These are phyloP conservation scores for Ceratina japonica DNA, from an alignment of 1,140 invertebrate genomes.

Conservation along the genomic window DNA sequence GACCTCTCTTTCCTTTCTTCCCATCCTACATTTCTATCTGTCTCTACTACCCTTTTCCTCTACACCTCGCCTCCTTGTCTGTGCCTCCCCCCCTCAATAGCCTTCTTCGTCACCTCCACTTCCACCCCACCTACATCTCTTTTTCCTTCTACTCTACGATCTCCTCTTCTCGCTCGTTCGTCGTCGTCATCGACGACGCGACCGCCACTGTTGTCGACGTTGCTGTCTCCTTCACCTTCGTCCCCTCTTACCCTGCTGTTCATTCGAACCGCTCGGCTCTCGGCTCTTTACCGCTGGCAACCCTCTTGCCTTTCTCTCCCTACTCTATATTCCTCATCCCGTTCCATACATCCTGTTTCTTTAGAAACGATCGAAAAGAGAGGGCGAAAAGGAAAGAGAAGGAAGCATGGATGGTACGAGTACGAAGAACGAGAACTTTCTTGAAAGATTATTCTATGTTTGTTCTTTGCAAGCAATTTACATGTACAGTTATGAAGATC, in stretches of 20 bases:
- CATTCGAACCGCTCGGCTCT: constrained; percentile 17
- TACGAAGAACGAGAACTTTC: constrained; percentile 3
- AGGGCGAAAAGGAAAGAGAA: background rate
- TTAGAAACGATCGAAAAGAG: constrained; percentile 34
- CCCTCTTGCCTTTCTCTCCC: constrained; percentile 53
- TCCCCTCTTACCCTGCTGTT: background rate
- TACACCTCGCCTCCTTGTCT: constrained; percentile 28
- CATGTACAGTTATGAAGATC: too few species aligned
- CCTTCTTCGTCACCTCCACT: constrained; percentile 42
- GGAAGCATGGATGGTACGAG: constrained; percentile 11
- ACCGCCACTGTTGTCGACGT: background rate
- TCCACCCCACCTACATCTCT: constrained; percentile 12
- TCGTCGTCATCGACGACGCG: constrained; percentile 12
- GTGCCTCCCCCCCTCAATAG: constrained; percentile 51
- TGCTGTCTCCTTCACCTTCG: constrained; percentile 41
- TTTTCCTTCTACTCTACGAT: constrained; percentile 5
- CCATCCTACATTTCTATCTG: constrained; percentile 60
- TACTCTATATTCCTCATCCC: constrained; percentile 47
- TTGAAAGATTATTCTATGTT: constrained; percentile 56
- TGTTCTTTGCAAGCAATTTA: constrained; percentile 39
- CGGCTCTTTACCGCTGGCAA: constrained; percentile 50
- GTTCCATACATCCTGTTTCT: constrained; percentile 61
- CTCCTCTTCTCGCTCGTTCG: constrained; percentile 27
- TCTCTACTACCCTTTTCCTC: constrained; percentile 50
- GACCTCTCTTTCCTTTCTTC: constrained; percentile 50